phyloP scores from a whole-genome alignment of 1,140 invertebrate species.

The Protaetia brevitarsis region DNA sequence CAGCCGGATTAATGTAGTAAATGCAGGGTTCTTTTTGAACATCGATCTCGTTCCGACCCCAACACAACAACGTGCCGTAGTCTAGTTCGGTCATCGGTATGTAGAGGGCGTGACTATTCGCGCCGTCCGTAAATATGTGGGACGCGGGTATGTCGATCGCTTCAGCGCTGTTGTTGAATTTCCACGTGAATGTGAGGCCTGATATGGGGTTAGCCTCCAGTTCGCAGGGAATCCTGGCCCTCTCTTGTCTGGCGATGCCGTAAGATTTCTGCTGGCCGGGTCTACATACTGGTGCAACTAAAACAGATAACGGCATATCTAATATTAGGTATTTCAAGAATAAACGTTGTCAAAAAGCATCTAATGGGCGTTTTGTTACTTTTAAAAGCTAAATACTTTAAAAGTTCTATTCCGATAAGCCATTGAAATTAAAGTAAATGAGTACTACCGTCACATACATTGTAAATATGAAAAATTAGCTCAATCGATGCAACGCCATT shows the following conservation, averaged over 20 bases:
- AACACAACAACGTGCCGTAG: slow-evolving; percentile 69
- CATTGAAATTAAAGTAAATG: too few species aligned
- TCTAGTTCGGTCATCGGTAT: slow-evolving; percentile 69
- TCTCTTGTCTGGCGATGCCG: slow-evolving; percentile 75
- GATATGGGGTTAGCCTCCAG: slow-evolving; percentile 78
- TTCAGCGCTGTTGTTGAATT: slow-evolving; percentile 68
- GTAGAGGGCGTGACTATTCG: slow-evolving; percentile 62
- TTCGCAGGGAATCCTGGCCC: slow-evolving; percentile 73
- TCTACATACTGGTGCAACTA: slow-evolving; percentile 71
- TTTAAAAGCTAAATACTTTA: too few species aligned
- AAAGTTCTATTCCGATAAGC: too few species aligned
- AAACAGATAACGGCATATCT: too few species aligned
- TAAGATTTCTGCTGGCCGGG: slow-evolving; percentile 64
- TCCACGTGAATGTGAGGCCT: slow-evolving; percentile 69
- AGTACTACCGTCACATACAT: too few species aligned
- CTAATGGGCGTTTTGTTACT: too few species aligned
- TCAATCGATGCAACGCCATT: too few species aligned
- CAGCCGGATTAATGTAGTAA: slow-evolving; percentile 68
- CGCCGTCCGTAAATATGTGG: slow-evolving; percentile 57
- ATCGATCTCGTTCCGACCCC: slow-evolving; percentile 66
- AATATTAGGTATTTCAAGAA: too few species aligned
- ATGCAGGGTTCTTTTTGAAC: slow-evolving; percentile 65
- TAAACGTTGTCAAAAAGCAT: too few species aligned
- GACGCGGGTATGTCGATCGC: slow-evolving; percentile 63
- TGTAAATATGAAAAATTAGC: too few species aligned